Base-by-base conservation (phyloP, 2,113 vertebrate genomes). In the Charadrius vociferus region DNA sequence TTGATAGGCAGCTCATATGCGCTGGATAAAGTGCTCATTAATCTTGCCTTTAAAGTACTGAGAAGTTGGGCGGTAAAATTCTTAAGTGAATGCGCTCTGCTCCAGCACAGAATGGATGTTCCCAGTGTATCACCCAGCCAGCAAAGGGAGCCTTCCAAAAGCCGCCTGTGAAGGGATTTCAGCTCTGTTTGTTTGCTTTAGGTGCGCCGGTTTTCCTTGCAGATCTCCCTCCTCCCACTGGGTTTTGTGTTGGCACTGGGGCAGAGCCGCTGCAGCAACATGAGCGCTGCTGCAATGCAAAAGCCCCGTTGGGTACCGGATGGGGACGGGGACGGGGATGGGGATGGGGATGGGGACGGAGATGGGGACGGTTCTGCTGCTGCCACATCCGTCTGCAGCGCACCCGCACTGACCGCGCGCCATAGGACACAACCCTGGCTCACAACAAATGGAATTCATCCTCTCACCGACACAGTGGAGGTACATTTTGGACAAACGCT, bases 1-100 rank as follows among this genome's bases (percentile, higher is more conserved):
- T 95, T 94, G 98, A 97, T 78, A 94, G 96, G 97, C 90, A 97
- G 97, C 71, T 95, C 93, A 71, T 93, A 56, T 36, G 96, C 73
- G 3, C 56, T 67, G 91, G 90, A 97, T 96, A 93, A 93, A 91
- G 94, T 29, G 74, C 96, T 95, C 74, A 96, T 97, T 97, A 94
- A 98, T 97, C 97, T 98, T 88, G 73, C 86, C 93, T 87, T 88
- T 81, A 77, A 85, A 61, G 90, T 52, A 70, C 67, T 66, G 90
- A 94, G 95, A 29, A 91, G 90, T 73, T 94, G 88, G 72, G 90
- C 29, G 82, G 93, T 47, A 79, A 59, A 62, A 86, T 82, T 75
- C 77, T 58, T 55, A 36, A 30, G 56, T 3, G 94, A 88, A 80
- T 0, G 49, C 2, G 23, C 43, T n/a, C 9, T 2, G 9, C 45